Evolutionary conservation across 2,888 invertebrate species (phyloP).

Genomic region (Lepas anatifera): DNA sequence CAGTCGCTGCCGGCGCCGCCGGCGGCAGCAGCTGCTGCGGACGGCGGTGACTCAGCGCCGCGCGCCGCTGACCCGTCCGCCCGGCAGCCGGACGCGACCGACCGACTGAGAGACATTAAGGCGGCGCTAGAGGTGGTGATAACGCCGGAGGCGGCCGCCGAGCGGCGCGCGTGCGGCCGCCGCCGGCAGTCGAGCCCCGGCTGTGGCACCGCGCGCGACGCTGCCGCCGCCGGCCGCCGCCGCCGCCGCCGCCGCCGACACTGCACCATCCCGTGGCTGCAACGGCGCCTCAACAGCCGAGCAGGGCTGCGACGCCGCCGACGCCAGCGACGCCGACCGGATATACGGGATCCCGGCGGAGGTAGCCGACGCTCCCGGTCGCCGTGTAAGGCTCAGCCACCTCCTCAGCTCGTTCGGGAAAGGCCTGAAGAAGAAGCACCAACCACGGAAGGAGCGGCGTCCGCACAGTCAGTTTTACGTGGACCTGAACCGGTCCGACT

Average conservation of each 20-base stretch:
- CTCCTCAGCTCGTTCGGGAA: conserved; percentile 5
- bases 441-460: neutral
- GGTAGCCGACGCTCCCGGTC: neutral
- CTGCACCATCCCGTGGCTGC: neutral
- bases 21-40: neutral
- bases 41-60: neutral
- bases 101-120: neutral
- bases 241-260: neutral
- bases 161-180: neutral
- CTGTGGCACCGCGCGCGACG: neutral
- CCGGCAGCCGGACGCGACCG: neutral
- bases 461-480: conserved; percentile 5
- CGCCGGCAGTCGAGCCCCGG: no score
- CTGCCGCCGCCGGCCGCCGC: neutral
- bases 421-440: neutral
- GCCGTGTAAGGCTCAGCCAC: neutral
- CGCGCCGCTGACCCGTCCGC: neutral
- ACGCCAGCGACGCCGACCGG: neutral
- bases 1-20: neutral
- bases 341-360: conserved; percentile 7
- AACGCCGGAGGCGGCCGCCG: neutral
- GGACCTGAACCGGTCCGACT: neutral
- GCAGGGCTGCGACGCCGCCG: neutral
- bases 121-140: neutral
- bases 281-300: neutral